phyloP scores from a whole-genome alignment of 2,888 invertebrate species.

The Catocala fraxini region DNA sequence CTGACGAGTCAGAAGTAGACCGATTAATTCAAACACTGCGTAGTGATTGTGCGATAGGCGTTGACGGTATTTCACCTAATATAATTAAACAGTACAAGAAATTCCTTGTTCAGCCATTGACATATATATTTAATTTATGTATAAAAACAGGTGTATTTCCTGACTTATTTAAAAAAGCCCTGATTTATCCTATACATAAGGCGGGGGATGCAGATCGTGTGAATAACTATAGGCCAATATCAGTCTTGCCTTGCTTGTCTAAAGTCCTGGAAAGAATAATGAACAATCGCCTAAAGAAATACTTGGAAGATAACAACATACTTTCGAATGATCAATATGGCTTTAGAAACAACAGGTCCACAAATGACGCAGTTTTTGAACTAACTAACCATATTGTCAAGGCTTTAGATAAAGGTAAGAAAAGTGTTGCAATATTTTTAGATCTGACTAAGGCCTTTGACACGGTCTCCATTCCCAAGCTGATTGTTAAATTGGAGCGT shows the following conservation, averaged over 20 bases:
- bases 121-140: slow-evolving; percentile 10
- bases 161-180: slow-evolving; percentile 5
- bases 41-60: slow-evolving; percentile 10
- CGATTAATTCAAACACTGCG: not conserved
- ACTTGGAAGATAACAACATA: not conserved
- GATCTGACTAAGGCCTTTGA: slow-evolving; percentile 4
- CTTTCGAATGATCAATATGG: slow-evolving; percentile 20
- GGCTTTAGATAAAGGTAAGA: not conserved
- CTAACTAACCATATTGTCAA: not conserved
- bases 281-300: not conserved
- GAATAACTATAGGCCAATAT: slow-evolving; percentile 18
- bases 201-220: slow-evolving; percentile 14
- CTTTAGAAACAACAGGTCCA: not conserved
- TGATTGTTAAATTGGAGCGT: not conserved
- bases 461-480: slow-evolving; percentile 3
- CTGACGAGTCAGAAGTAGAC: slow-evolving; percentile 1
- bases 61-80: slow-evolving; percentile 12
- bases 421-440: not conserved
- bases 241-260: slow-evolving; percentile 2
- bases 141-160: slow-evolving; percentile 16
- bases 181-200: slow-evolving; percentile 21
- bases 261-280: slow-evolving; percentile 8
- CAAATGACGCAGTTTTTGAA: slow-evolving; percentile 3
- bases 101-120: slow-evolving; percentile 2
- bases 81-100: slow-evolving; percentile 6